Percentiles rank a stretch among this genome's conserved stretches.
Conservation (phyloP, 2,113 vertebrate species). For the Motacilla tschutschensis region DNA sequence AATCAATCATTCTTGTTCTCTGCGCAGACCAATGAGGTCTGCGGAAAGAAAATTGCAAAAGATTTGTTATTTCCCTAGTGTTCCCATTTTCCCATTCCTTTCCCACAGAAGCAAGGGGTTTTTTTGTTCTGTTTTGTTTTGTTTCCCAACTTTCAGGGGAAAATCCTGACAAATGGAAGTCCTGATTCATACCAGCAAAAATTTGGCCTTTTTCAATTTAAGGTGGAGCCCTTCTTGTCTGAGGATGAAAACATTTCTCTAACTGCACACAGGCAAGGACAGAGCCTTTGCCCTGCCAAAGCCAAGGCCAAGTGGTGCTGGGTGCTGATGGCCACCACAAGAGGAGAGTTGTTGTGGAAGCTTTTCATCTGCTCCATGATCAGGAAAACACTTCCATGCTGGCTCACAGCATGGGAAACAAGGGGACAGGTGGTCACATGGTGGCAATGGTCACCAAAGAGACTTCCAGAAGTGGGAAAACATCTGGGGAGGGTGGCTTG, state of each 20-base stretch:
- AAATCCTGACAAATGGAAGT: slow-evolving; percentile 61
- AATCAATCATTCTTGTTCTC: background rate
- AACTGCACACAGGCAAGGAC: background rate
- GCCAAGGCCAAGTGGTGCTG: background rate
- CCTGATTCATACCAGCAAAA: slow-evolving; percentile 62
- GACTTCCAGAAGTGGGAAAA: background rate
- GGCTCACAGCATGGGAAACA: background rate
- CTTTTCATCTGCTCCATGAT: background rate
- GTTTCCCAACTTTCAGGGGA: slow-evolving; percentile 50
- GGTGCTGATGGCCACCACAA: background rate
- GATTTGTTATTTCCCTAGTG: slow-evolving; percentile 50
- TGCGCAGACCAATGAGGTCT: background rate
- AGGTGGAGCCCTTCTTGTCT: slow-evolving; percentile 41
- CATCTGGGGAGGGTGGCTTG: background rate
- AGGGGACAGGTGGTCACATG: background rate
- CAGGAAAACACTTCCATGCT: background rate
- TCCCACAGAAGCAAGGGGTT: slow-evolving; percentile 47
- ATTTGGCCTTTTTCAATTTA: slow-evolving; percentile 41
- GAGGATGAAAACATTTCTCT: slow-evolving; percentile 25
- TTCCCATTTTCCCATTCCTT: slow-evolving; percentile 53
- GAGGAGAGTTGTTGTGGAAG: background rate
- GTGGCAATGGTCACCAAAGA: background rate
- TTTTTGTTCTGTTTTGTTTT: background rate
- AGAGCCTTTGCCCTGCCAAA: background rate
- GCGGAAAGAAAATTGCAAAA: slow-evolving; percentile 32